A percentile compares a stretch with the other conserved stretches of the same genome.
Conservation (phyloP, 53 echinoderm and acorn worm genomes). For the Echinarachnius parma region DNA sequence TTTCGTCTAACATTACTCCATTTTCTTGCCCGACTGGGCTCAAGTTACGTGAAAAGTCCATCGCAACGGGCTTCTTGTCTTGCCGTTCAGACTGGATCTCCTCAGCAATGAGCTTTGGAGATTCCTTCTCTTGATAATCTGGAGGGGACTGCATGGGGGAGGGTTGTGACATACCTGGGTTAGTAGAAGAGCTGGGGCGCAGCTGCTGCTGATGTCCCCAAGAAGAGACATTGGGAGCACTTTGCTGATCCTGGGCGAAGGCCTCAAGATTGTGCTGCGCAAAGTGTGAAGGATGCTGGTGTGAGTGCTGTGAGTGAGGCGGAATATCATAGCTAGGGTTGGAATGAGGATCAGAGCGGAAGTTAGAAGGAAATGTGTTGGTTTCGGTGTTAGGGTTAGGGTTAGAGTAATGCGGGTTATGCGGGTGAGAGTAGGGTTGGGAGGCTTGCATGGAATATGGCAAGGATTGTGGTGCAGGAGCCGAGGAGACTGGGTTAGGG, state of each 20-base stretch:
- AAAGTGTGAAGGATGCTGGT: constrained; percentile 18
- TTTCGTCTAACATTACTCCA: constrained; percentile 4
- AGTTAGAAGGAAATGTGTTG: too few species aligned
- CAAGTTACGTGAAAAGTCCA: constrained; percentile 61
- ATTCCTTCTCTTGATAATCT: constrained; percentile 56
- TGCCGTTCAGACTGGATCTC: constrained; percentile 51
- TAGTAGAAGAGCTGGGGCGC: constrained; percentile 16
- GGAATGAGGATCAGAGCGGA: constrained; percentile 31
- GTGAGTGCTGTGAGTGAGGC: constrained; percentile 6
- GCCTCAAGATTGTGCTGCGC: constrained; percentile 30
- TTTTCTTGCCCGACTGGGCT: constrained; percentile 48
- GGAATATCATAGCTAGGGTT: constrained; percentile 43
- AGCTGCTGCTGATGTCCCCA: constrained; percentile 42
- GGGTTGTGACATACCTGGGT: constrained; percentile 68
- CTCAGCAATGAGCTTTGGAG: constrained; percentile 69
- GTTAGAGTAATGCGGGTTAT: constrained; percentile 36
- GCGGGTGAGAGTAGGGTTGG: constrained; percentile 36
- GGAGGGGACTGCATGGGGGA: constrained; percentile 47
- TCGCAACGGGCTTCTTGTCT: constrained; percentile 43
- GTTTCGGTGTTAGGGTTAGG: constrained; percentile 25
- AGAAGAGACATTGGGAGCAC: constrained; percentile 37
- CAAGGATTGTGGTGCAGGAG: constrained; percentile 37
- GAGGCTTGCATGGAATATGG: constrained; percentile 46
- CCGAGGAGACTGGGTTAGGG: constrained; percentile 36
- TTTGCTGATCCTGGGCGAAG: constrained; percentile 41